phyloP scores from a whole-genome alignment of 2,113 vertebrate genomes.

The Ptychochromis oligacanthus region DNA sequence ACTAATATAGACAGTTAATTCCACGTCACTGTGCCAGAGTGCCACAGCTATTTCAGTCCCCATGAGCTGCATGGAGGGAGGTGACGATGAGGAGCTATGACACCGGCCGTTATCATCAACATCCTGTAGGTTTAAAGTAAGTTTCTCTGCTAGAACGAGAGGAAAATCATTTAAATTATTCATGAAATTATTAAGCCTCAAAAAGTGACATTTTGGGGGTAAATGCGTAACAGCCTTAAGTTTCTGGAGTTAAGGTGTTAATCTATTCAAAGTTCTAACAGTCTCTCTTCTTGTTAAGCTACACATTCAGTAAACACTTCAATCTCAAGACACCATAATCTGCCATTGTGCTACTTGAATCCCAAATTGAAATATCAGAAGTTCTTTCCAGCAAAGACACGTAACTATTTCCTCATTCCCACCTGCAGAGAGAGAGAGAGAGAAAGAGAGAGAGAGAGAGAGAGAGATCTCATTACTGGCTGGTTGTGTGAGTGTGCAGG shows the following conservation, averaged over 20 bases:
- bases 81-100: slow-evolving; percentile 30
- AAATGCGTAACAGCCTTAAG: background rate
- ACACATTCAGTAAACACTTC: slow-evolving; percentile 4
- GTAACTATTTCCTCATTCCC: slow-evolving; percentile 46
- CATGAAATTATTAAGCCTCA: background rate
- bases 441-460: background rate
- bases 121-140: background rate
- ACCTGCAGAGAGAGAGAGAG: slow-evolving; percentile 51
- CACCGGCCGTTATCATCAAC: slow-evolving; percentile 5
- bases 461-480: slow-evolving; percentile 53
- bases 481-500: slow-evolving; percentile 47
- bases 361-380: slow-evolving; percentile 69
- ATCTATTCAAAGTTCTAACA: background rate
- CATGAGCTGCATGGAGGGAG: slow-evolving; percentile 30
- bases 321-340: background rate
- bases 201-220: background rate
- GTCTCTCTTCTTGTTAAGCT: slow-evolving; percentile 1
- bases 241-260: background rate
- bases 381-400: slow-evolving; percentile 42
- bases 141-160: background rate
- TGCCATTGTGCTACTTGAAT: slow-evolving; percentile 30
- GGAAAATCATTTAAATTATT: background rate
- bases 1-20: slow-evolving; percentile 60
- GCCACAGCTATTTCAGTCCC: slow-evolving; percentile 61
- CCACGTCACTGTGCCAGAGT: slow-evolving; percentile 64